Evolutionary conservation across 1,140 invertebrate species (phyloP).

Genomic region (Geopemphigus sp.): DNA sequence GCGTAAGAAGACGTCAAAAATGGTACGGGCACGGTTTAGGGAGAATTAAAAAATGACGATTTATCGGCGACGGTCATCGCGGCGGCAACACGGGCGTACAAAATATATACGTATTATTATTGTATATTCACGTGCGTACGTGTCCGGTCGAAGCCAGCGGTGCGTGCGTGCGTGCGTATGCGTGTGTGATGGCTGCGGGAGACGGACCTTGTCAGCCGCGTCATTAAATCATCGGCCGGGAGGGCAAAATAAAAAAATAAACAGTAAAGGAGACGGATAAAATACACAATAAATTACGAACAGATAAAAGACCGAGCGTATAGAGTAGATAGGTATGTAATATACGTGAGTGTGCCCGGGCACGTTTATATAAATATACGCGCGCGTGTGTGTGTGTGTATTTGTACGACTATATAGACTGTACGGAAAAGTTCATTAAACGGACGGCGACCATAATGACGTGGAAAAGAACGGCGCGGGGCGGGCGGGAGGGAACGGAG

Average conservation of each 20-base stretch:
- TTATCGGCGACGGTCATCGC: too few species aligned
- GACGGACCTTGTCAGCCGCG: constrained; percentile 38
- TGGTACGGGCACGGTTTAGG: too few species aligned
- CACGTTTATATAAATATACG: too few species aligned
- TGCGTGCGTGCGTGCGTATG: too few species aligned
- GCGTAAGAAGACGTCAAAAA: too few species aligned
- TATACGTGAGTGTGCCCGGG: too few species aligned
- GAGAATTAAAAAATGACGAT: too few species aligned
- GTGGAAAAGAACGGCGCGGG: neutral
- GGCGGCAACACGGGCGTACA: too few species aligned
- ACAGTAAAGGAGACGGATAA: constrained; percentile 16
- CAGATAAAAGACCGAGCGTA: constrained; percentile 23
- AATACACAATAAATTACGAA: constrained; percentile 39
- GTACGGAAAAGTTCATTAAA: constrained; percentile 28
- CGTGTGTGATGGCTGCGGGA: constrained; percentile 32
- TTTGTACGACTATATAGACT: too few species aligned
- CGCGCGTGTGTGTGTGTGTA: too few species aligned
- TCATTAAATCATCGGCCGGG: constrained; percentile 37
- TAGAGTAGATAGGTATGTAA: too few species aligned
- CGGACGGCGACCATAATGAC: constrained; percentile 19
- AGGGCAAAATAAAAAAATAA: neutral
- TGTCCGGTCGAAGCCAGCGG: neutral
- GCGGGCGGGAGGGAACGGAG: neutral
- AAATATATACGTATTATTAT: too few species aligned
- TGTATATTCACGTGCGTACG: neutral